These are phyloP conservation scores for Brachionus manjavacas DNA, from an alignment of 1,140 invertebrate genomes.

Conservation along the genomic window DNA sequence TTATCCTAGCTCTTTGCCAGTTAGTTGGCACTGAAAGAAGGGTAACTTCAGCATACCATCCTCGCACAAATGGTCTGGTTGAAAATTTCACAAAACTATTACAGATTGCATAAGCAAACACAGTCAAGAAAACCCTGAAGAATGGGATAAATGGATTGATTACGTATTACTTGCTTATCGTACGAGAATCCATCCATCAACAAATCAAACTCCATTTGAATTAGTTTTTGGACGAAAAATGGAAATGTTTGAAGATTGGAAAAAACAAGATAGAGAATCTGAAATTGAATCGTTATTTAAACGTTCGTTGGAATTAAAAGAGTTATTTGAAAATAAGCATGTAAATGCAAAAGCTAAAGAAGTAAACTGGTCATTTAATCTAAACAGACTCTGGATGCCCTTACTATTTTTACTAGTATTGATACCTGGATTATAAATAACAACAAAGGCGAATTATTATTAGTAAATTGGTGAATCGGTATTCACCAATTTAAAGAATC, in stretches of 20 bases:
- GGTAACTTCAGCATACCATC: neutral
- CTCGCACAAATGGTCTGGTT: no score
- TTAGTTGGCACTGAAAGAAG: neutral
- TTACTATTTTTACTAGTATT: no score
- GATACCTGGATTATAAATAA: no score
- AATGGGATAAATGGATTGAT: neutral
- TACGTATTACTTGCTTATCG: slow-evolving; percentile 49
- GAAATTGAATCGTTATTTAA: no score
- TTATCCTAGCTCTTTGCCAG: neutral
- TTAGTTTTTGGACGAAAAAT: slow-evolving; percentile 47
- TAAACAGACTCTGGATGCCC: no score
- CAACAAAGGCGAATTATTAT: no score
- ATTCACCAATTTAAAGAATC: no score
- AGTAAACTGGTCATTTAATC: no score
- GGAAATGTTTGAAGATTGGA: slow-evolving; percentile 43
- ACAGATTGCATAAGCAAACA: neutral
- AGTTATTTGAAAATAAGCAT: no score
- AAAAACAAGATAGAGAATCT: neutral
- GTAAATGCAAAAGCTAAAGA: no score
- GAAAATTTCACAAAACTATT: neutral
- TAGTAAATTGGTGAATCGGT: no score
- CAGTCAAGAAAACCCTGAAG: neutral
- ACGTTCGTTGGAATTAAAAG: no score
- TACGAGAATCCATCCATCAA: slow-evolving; percentile 45
- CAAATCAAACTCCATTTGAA: slow-evolving; percentile 47